Percentiles rank a stretch among this genome's conserved stretches.
These are phyloP conservation scores for Oophaga sylvatica DNA, from an alignment of 2,797 vertebrate genomes.

Conservation along the genomic window DNA sequence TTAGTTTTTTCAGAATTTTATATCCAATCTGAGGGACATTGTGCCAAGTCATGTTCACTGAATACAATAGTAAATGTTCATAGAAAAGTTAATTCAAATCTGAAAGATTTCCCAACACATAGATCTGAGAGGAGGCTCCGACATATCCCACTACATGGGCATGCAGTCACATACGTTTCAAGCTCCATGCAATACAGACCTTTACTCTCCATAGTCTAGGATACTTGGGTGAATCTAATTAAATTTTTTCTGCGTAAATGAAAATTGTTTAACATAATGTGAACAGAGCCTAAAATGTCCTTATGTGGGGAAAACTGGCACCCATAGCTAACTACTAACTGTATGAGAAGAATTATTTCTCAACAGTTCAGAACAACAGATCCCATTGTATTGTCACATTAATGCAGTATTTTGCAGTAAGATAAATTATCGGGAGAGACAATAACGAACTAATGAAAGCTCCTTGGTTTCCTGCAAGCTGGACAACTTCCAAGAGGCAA, in stretches of 20 bases:
- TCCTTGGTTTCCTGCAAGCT: not conserved
- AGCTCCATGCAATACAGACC: no score
- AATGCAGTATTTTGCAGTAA: not conserved
- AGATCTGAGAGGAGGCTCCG: no score
- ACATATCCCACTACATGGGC: no score
- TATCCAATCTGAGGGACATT: not conserved
- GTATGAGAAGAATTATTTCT: constrained; percentile 1
- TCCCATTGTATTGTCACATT: constrained; percentile 22
- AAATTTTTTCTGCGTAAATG: no score
- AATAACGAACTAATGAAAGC: not conserved
- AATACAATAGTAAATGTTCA: no score
- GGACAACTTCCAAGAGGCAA: not conserved
- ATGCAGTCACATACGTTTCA: no score
- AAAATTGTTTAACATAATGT: not conserved
- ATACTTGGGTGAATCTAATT: not conserved
- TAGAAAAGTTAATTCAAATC: no score
- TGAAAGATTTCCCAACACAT: no score
- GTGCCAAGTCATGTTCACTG: not conserved
- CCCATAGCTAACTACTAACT: not conserved
- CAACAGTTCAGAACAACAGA: not conserved
- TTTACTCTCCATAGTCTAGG: no score
- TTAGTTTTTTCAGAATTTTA: not conserved
- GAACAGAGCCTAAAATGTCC: not conserved
- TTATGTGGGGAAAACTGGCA: not conserved
- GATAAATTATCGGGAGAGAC: not conserved